These are phyloP conservation scores for Tribolium freemani DNA, from an alignment of 2,888 invertebrate species.

Conservation along the genomic window DNA sequence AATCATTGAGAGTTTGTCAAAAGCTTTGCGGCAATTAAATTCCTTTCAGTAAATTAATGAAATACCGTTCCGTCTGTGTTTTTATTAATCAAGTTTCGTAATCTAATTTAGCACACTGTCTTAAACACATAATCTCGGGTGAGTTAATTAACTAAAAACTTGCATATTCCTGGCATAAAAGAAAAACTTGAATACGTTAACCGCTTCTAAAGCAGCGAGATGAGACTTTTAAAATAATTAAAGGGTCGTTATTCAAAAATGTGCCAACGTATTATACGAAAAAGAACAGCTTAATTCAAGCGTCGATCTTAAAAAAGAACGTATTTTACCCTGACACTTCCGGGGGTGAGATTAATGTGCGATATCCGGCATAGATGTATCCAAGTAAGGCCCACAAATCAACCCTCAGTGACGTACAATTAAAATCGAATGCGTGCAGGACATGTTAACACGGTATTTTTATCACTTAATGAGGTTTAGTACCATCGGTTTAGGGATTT, in stretches of 20 bases:
- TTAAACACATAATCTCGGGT: constrained; percentile 5
- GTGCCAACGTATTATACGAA: constrained; percentile 5
- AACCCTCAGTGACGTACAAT: constrained; percentile 27
- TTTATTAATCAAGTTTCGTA: too few relatives aligned
- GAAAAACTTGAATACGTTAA: constrained; percentile 6
- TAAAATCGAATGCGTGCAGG: constrained; percentile 29
- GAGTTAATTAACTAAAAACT: constrained; percentile 18
- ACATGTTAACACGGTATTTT: constrained; percentile 24
- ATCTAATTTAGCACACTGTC: too few relatives aligned
- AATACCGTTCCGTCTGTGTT: too few relatives aligned
- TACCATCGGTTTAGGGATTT: not conserved
- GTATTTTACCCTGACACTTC: constrained; percentile 14
- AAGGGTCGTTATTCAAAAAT: not conserved
- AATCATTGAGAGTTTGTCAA: too few relatives aligned
- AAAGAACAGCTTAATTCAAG: not conserved
- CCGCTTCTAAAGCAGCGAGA: not conserved
- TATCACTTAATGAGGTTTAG: not conserved
- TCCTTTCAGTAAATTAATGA: too few relatives aligned
- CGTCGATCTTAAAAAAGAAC: constrained; percentile 27
- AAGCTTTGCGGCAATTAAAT: too few relatives aligned
- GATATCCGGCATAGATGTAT: constrained; percentile 33
- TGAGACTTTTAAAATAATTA: constrained; percentile 14
- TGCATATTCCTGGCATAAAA: constrained; percentile 11
- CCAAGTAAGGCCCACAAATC: constrained; percentile 32
- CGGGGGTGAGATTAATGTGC: constrained; percentile 23